Conservation (phyloP, 2,113 vertebrate species). For the Xiphophorus hellerii region DNA sequence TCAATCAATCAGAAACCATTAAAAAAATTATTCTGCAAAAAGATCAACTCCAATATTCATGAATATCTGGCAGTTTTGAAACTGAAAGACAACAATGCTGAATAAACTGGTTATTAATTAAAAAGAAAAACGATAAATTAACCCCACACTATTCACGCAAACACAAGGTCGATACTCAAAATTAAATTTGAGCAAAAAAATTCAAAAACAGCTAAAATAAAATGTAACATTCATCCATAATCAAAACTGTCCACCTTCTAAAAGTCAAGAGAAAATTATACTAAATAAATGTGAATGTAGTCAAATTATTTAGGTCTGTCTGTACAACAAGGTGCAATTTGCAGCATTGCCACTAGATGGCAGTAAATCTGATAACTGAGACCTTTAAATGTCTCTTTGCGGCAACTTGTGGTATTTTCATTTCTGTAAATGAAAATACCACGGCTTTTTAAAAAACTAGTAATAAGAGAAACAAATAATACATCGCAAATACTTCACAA, state of each 20-base stretch:
- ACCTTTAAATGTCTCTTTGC: background rate
- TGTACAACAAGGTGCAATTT: too few species aligned
- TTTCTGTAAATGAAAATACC: too few species aligned
- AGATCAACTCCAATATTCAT: background rate
- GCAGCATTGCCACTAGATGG: background rate
- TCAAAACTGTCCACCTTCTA: slow-evolving; percentile 19
- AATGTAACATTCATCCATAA: background rate
- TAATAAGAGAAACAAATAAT: too few species aligned
- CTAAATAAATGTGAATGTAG: slow-evolving; percentile 31
- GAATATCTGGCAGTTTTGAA: background rate
- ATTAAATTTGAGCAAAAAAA: background rate
- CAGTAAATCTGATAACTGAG: background rate
- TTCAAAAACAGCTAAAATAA: background rate
- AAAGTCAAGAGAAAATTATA: slow-evolving; percentile 20
- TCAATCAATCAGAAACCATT: too few species aligned
- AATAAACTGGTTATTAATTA: too few species aligned
- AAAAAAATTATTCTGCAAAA: too few species aligned
- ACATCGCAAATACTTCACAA: background rate
- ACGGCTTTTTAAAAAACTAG: too few species aligned
- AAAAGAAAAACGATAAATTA: slow-evolving; percentile 2
- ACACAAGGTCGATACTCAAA: too few species aligned
- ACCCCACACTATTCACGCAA: too few species aligned
- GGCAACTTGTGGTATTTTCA: too few species aligned
- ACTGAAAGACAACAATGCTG: background rate
- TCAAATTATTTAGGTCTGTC: too few species aligned